Evolutionary conservation across 2,888 invertebrate species (phyloP).

Genomic region (Meteorus cinctellus): DNA sequence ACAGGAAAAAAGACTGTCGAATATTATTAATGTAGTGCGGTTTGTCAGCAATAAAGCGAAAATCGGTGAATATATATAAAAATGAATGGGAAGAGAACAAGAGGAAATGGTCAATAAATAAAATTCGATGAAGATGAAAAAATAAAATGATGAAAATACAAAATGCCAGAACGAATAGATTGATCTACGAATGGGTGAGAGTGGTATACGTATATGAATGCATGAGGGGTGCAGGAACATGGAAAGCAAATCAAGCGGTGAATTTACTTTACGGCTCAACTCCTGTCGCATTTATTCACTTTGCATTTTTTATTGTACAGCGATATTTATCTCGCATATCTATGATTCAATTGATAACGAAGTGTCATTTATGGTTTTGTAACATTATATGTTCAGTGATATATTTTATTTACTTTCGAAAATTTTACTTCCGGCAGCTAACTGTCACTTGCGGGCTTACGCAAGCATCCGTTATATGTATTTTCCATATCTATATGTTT

Average conservation of each 20-base stretch:
- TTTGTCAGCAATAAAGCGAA: not conserved
- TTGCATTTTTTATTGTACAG: conserved; percentile 16
- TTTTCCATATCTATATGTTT: conserved; percentile 41
- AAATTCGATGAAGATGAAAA: not conserved
- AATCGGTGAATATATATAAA: not conserved
- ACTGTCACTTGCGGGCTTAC: conserved; percentile 41
- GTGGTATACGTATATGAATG: not conserved
- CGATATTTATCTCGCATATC: not conserved
- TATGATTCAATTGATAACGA: not conserved
- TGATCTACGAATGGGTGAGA: conserved; percentile 9
- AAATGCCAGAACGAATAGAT: conserved; percentile 18
- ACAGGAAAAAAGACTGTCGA: not conserved
- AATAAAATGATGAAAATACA: not conserved
- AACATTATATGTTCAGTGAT: conserved; percentile 19
- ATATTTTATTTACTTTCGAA: conserved; percentile 39
- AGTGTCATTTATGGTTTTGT: not conserved
- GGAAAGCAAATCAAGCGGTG: conserved; percentile 27
- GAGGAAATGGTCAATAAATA: not conserved
- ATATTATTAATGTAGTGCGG: not conserved
- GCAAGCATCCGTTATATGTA: conserved; percentile 45
- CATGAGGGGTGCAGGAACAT: conserved; percentile 17
- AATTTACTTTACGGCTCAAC: conserved; percentile 36
- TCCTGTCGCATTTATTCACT: conserved; percentile 11
- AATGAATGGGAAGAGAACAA: not conserved
- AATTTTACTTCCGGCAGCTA: conserved; percentile 42